phyloP scores from a whole-genome alignment of 2,797 vertebrate genomes.

The Peromyscus eremicus region DNA sequence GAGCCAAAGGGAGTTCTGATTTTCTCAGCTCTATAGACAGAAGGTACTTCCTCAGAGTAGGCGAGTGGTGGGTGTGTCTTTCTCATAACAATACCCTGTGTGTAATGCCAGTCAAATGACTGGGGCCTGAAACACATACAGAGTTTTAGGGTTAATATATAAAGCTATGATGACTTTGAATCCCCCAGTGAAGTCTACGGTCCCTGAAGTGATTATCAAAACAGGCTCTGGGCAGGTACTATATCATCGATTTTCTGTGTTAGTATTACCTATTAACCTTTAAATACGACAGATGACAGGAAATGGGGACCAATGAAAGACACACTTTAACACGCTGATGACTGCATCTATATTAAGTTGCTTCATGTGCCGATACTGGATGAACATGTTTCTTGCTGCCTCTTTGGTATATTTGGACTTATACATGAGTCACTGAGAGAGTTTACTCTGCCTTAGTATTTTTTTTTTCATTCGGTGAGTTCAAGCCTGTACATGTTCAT shows the following conservation, averaged over 20 bases:
- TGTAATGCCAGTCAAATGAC: not conserved
- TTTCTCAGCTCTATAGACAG: not conserved
- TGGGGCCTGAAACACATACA: not conserved
- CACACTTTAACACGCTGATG: not conserved
- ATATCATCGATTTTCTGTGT: not conserved
- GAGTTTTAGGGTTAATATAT: not conserved
- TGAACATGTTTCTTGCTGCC: not conserved
- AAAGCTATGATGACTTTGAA: not conserved
- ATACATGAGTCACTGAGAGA: conserved; percentile 63
- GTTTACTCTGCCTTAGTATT: conserved; percentile 18
- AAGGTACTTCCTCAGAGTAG: not conserved
- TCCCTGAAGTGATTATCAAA: not conserved
- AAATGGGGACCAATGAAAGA: not conserved
- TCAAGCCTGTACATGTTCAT: conserved; percentile 65
- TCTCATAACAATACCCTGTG: not conserved
- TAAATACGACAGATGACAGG: conserved; percentile 1
- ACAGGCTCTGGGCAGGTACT: not conserved
- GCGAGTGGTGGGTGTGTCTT: not conserved
- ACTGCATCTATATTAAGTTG: not conserved
- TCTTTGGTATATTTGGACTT: conserved; percentile 43
- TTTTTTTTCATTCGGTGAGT: conserved; percentile 15
- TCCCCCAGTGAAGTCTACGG: not conserved
- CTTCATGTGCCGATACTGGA: not conserved
- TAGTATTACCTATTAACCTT: conserved; percentile 6
- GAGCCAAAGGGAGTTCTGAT: not conserved